Evolutionary conservation across 2,113 vertebrate species (phyloP), one percentile per base, ranked within the genome.

Genomic region (Lepus europaeus): DNA sequence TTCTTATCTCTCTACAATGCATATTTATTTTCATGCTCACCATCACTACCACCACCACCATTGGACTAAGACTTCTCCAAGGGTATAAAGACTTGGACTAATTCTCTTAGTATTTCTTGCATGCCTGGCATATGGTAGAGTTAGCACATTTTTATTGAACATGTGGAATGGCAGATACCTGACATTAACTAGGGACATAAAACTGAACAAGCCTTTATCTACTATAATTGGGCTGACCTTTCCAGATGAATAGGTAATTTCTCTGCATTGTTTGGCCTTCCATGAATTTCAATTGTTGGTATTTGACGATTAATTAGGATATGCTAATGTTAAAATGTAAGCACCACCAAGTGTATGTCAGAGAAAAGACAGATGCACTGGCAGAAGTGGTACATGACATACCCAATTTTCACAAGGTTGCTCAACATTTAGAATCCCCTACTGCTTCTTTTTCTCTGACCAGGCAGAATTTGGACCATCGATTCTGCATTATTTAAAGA

Each of bases 151-250:
- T 92, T 87, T 86, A 93, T 85, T 81, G 95, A 96, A 87, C 2
- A 1, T 2, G 80, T 87, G 63, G 33, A 94, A 95, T 92, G 80
- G 89, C 89, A 95, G 63, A 69, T 84, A 94, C 85, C 63, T 95
- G 91, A 92, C 89, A 93, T 96, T 94, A 96, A 91, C 77, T 92
- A 79, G 29, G 5, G 49, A 95, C 49, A 72, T 53, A 87, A 94
- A 64, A 89, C 29, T 73, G 31, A 64, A 90, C 70, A 73, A 93
- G 33, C 85, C 59, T 95, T 97, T 92, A 89, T 94, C 84, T 95
- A 12, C 79, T 93, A 63, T 97, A 97, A 97, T 96, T 97, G 87
- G 90, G 36, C 83, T 97, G 95, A 97, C 96, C 96, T 97, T 97
- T 97, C 94, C 78, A 92, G 56, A 93, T 90, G 92, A 96, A 96